Percentiles rank a stretch among this genome's conserved stretches.
phyloP scores from a whole-genome alignment of 1,140 invertebrate species.

The Dryas iulia region DNA sequence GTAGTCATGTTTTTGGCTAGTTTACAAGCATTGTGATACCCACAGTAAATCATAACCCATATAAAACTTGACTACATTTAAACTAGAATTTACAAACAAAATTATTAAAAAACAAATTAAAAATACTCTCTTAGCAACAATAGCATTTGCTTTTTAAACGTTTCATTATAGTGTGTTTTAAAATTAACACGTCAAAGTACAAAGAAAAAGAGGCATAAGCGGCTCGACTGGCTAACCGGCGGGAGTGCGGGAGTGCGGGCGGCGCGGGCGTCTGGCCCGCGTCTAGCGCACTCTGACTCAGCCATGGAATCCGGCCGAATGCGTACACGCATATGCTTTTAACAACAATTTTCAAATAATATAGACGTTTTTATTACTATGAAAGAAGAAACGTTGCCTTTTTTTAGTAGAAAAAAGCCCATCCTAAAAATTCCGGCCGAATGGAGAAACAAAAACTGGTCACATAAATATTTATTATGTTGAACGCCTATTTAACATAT shows the following conservation, averaged over 20 bases:
- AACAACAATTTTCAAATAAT: slow-evolving; percentile 7
- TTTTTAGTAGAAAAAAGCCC: background rate
- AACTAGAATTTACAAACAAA: background rate
- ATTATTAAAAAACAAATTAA: background rate
- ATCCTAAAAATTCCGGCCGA: no score
- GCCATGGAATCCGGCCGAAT: slow-evolving; percentile 50
- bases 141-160: background rate
- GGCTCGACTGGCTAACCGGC: slow-evolving; percentile 31
- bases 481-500: no score
- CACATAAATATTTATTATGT: background rate
- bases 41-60: background rate
- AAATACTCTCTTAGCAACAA: background rate
- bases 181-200: slow-evolving; percentile 40
- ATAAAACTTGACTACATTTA: background rate
- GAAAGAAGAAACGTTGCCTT: background rate
- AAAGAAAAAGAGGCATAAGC: slow-evolving; percentile 27
- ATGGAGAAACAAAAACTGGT: background rate
- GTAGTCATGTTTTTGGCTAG: no score
- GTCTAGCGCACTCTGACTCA: slow-evolving; percentile 63
- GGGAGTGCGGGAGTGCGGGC: slow-evolving; percentile 39
- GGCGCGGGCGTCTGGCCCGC: slow-evolving; percentile 54
- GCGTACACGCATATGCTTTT: slow-evolving; percentile 39
- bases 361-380: slow-evolving; percentile 3
- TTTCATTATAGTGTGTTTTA: slow-evolving; percentile 17
- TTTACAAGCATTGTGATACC: no score